Percentiles rank a stretch among this genome's conserved stretches.
These are phyloP conservation scores for Microtus richardsoni DNA, from an alignment of 2,113 vertebrate genomes.

Conservation along the genomic window DNA sequence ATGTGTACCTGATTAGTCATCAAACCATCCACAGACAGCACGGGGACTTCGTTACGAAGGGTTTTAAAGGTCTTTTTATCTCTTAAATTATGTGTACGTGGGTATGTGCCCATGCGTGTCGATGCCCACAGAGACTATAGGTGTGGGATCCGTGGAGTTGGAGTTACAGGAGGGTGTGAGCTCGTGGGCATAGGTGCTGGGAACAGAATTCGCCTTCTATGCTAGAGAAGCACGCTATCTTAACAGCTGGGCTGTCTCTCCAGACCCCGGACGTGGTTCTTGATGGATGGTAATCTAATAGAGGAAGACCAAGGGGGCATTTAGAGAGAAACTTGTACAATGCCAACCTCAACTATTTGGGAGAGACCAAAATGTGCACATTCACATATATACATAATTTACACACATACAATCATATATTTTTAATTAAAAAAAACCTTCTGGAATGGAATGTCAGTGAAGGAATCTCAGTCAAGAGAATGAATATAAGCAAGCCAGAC, in stretches of 20 bases:
- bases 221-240: background rate
- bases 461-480: background rate
- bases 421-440: background rate
- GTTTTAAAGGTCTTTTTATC: background rate
- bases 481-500: background rate
- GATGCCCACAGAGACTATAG: background rate
- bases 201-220: background rate
- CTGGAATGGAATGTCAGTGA: background rate
- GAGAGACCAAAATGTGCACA: background rate
- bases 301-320: background rate
- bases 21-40: background rate
- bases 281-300: background rate
- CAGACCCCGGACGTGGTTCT: background rate
- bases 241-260: too few relatives aligned
- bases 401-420: background rate
- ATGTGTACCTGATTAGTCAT: background rate
- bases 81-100: background rate
- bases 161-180: background rate
- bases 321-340: background rate
- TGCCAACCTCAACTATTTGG: background rate
- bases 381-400: background rate
- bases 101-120: too few relatives aligned
- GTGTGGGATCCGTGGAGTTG: background rate
- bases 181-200: background rate
- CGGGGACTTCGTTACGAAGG: background rate